Percentiles rank a stretch among this genome's conserved stretches.
phyloP scores from a whole-genome alignment of 2,113 vertebrate genomes.

The Elaphurus davidianus region DNA sequence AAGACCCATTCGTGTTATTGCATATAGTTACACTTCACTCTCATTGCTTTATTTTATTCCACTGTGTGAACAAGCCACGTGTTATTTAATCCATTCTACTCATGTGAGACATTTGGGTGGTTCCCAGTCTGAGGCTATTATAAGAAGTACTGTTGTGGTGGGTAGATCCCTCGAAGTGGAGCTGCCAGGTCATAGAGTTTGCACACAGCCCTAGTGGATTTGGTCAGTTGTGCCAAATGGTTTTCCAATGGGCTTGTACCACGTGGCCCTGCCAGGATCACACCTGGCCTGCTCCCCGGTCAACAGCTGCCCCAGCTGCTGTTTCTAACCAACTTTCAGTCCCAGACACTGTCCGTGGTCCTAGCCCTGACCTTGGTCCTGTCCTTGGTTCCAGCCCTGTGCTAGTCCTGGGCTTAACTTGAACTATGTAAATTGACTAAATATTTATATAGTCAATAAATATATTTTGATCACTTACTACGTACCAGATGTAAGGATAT shows the following conservation, averaged over 20 bases:
- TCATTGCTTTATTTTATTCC: not conserved
- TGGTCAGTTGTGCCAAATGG: not conserved
- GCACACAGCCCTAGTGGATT: not conserved
- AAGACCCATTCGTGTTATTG: not conserved
- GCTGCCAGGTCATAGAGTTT: not conserved
- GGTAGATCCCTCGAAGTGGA: not conserved
- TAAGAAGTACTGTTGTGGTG: not conserved
- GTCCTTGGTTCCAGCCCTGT: not conserved
- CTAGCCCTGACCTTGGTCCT: constrained; percentile 62
- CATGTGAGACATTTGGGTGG: not conserved
- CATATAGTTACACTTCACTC: not conserved
- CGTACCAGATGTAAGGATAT: not conserved
- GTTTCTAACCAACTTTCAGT: not conserved
- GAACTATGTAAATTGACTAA: not conserved
- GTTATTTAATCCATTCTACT: not conserved
- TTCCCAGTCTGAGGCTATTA: not conserved
- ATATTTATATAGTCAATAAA: not conserved
- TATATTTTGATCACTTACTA: not conserved
- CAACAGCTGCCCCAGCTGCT: not conserved
- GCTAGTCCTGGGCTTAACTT: not conserved
- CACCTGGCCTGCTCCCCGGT: not conserved
- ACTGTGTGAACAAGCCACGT: not conserved
- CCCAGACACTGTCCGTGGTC: constrained; percentile 62
- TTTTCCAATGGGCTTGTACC: not conserved
- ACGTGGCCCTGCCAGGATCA: not conserved